These are phyloP conservation scores for Propithecus coquereli DNA, from an alignment of 2,113 vertebrate species.

Conservation along the genomic window DNA sequence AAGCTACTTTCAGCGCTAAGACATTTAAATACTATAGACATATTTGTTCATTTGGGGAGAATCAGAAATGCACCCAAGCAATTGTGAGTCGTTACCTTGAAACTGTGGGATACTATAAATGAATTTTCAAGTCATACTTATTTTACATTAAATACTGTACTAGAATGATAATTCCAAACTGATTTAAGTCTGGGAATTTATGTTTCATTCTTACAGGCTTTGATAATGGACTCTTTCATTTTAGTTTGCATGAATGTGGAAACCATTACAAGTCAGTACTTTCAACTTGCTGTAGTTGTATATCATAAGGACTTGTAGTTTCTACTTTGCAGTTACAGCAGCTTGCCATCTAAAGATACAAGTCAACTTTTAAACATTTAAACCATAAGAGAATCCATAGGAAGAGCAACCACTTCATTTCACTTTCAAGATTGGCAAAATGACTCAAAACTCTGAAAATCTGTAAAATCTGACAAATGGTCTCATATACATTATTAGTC, in stretches of 20 bases:
- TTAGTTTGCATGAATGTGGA: background rate
- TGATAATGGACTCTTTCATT: constrained; percentile 30
- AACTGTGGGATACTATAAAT: background rate
- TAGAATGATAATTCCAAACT: constrained; percentile 35
- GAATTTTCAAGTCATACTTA: background rate
- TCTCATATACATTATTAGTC: constrained; percentile 10
- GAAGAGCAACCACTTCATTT: background rate
- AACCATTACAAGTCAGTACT: background rate
- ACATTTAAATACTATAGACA: constrained; percentile 8
- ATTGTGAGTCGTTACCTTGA: background rate
- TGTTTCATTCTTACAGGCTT: constrained; percentile 7
- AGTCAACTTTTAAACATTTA: constrained; percentile 34
- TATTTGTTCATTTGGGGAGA: background rate
- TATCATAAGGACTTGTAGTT: constrained; percentile 18
- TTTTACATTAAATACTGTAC: background rate
- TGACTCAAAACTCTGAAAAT: constrained; percentile 24
- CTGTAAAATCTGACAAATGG: constrained; percentile 8
- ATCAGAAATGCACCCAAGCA: background rate
- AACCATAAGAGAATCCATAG: constrained; percentile 9
- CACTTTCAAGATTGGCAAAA: constrained; percentile 31
- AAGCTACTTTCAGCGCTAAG: background rate
- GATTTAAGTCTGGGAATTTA: constrained; percentile 15
- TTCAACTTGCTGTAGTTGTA: background rate
- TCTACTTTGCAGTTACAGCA: background rate
- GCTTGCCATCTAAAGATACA: background rate